phyloP scores from a whole-genome alignment of 2,888 invertebrate genomes.

The Coremacera marginata region DNA sequence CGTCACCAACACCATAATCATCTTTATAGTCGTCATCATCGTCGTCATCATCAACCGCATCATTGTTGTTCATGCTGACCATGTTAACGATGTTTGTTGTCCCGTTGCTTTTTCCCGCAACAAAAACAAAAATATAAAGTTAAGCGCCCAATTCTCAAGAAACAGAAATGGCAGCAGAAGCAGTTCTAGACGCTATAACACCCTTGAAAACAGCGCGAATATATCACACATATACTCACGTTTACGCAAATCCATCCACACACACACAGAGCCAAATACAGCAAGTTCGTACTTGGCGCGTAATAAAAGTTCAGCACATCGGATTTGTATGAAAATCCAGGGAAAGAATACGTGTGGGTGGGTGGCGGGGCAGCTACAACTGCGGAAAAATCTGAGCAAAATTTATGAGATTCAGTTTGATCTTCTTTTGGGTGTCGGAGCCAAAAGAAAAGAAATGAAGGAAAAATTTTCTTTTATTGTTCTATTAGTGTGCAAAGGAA shows the following conservation, averaged over 20 bases:
- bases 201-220: constrained; percentile 16
- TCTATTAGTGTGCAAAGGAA: too few relatives aligned
- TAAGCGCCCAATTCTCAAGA: constrained; percentile 14
- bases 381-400: too few relatives aligned
- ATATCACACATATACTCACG: background rate
- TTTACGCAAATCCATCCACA: background rate
- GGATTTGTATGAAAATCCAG: constrained; percentile 27
- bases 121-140: background rate
- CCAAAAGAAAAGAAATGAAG: too few relatives aligned
- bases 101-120: background rate
- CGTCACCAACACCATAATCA: background rate
- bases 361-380: background rate
- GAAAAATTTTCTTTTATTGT: too few relatives aligned
- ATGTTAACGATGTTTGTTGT: background rate
- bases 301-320: constrained; percentile 31
- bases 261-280: background rate
- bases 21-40: background rate
- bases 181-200: constrained; percentile 34
- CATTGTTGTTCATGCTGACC: background rate
- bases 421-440: too few relatives aligned
- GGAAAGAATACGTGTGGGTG: background rate
- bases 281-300: background rate
- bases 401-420: too few relatives aligned
- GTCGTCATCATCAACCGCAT: background rate
- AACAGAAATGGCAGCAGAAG: background rate